Percentiles rank a stretch among this genome's conserved stretches.
Conservation (phyloP, 2,797 vertebrate species). For the Lacerta bilineata region DNA sequence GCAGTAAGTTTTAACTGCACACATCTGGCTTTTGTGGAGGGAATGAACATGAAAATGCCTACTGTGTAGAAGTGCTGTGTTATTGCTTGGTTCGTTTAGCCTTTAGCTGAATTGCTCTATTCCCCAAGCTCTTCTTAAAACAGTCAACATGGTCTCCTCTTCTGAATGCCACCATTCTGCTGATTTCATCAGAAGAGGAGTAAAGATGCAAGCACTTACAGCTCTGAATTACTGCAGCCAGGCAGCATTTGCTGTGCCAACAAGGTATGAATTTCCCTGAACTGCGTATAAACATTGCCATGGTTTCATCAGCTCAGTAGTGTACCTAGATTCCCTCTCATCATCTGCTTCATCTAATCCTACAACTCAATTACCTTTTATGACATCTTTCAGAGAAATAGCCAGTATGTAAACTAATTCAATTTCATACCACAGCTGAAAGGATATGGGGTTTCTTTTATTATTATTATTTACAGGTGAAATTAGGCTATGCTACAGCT, state of each 20-base stretch:
- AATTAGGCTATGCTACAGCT: not conserved
- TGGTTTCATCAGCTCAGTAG: constrained; percentile 15
- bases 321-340: not conserved
- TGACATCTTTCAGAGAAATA: not conserved
- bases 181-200: constrained; percentile 46
- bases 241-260: constrained; percentile 29
- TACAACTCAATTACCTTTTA: not conserved
- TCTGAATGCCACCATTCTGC: constrained; percentile 42
- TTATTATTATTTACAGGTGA: not conserved
- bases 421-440: not conserved
- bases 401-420: not conserved
- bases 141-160: constrained; percentile 15
- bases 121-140: constrained; percentile 41
- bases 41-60: constrained; percentile 55
- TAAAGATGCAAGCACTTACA: constrained; percentile 16
- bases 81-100: constrained; percentile 23
- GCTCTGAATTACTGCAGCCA: constrained; percentile 25
- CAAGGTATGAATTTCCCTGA: constrained; percentile 13
- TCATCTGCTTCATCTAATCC: not conserved
- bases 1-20: constrained; percentile 62
- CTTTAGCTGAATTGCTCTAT: constrained; percentile 21
- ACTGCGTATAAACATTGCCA: not conserved
- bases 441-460: no score
- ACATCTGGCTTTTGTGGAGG: constrained; percentile 66
- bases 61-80: constrained; percentile 40